Evolutionary conservation across 53 echinoderm and acorn worm species (phyloP).

Genomic region (Arbacia lixula): DNA sequence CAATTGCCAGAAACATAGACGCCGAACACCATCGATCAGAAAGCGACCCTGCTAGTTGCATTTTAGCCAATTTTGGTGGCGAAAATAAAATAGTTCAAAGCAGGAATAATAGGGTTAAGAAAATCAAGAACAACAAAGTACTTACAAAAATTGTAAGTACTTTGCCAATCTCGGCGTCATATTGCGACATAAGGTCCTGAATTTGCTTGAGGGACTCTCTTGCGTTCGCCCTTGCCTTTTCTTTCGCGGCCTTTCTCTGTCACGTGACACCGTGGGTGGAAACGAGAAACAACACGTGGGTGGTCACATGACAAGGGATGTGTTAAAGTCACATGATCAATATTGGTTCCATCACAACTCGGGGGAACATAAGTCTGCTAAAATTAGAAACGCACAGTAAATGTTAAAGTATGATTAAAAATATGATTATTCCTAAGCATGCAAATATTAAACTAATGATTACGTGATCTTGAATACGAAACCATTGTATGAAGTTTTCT

Average conservation of each 20-base stretch:
- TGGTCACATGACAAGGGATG: background rate
- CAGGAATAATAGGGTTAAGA: too few relatives aligned
- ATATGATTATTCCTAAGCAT: too few relatives aligned
- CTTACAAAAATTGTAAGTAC: constrained; percentile 29
- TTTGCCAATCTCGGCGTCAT: constrained; percentile 22
- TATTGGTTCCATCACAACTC: too few relatives aligned
- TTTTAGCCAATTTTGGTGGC: background rate
- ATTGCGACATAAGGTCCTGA: constrained; percentile 11
- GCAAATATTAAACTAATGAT: too few relatives aligned
- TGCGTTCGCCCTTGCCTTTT: constrained; percentile 1
- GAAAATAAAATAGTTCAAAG: background rate
- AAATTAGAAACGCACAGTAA: too few relatives aligned
- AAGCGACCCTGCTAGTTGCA: background rate
- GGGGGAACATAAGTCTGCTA: too few relatives aligned
- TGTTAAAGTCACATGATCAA: constrained; percentile 1
- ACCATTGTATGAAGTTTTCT: too few relatives aligned
- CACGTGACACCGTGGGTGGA: constrained; percentile 40
- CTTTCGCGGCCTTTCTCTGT: constrained; percentile 22
- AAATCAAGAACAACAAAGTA: too few relatives aligned
- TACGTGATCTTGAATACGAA: too few relatives aligned
- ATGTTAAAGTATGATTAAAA: too few relatives aligned
- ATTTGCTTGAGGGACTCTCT: constrained; percentile 40
- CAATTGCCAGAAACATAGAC: background rate
- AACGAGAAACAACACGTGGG: constrained; percentile 19
- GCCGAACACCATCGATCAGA: background rate